phyloP scores from a whole-genome alignment of 2,888 invertebrate species.

The Acanthopleura granulata region DNA sequence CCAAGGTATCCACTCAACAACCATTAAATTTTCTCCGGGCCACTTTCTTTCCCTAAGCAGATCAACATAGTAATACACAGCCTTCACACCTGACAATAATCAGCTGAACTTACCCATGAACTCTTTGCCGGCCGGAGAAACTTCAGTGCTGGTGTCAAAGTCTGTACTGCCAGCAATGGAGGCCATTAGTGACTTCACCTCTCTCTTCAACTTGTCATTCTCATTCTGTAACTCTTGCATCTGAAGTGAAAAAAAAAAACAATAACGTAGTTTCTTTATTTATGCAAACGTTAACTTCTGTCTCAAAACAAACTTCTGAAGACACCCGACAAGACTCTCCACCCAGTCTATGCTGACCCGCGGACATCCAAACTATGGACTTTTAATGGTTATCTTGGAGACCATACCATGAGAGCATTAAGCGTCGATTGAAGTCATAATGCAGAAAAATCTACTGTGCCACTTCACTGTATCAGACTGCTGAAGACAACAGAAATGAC shows the following conservation, averaged over 20 bases:
- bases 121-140: slow-evolving; percentile 64
- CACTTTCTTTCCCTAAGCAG: not conserved
- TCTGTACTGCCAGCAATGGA: slow-evolving; percentile 68
- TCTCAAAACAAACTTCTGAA: no score
- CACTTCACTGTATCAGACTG: no score
- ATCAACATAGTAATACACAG: not conserved
- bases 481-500: no score
- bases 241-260: slow-evolving; percentile 31
- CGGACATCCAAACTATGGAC: no score
- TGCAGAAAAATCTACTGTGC: no score
- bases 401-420: slow-evolving; percentile 52
- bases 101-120: slow-evolving; percentile 62
- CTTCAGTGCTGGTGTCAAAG: slow-evolving; percentile 49
- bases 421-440: slow-evolving; percentile 58
- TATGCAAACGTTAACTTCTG: no score
- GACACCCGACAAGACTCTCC: no score
- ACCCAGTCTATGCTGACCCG: no score
- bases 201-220: slow-evolving; percentile 87
- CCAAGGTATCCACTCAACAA: no score
- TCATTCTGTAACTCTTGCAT: slow-evolving; percentile 68
- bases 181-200: slow-evolving; percentile 81
- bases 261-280: no score
- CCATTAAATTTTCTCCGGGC: no score
- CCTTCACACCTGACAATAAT: not conserved
- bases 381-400: no score